Conservation (phyloP, 2,888 invertebrate species). For the Flabesymbios commensalis region DNA sequence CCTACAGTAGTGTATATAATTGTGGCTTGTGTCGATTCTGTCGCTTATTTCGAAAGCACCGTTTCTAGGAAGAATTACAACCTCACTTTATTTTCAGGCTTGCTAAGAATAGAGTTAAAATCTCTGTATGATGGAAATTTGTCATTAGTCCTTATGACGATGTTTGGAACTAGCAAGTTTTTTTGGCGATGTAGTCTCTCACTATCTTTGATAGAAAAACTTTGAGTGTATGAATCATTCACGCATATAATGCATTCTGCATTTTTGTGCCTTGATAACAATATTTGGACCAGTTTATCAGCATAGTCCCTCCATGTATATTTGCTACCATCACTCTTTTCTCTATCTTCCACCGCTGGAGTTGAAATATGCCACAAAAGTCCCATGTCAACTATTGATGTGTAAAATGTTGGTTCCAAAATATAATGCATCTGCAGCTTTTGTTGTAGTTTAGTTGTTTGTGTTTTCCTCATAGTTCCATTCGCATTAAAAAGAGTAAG, state of each 20-base stretch:
- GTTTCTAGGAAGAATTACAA: background rate
- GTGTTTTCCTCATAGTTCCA: background rate
- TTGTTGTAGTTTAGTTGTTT: background rate
- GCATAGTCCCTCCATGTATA: background rate
- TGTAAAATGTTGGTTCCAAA: background rate
- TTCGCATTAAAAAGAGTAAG: background rate
- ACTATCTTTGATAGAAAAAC: background rate
- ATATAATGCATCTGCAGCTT: background rate
- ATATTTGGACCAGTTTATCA: background rate
- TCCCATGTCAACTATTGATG: background rate
- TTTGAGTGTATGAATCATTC: background rate
- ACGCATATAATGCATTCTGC: background rate
- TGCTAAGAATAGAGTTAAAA: background rate
- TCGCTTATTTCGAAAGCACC: no score
- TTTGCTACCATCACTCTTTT: background rate
- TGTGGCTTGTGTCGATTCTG: no score
- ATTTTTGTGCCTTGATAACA: background rate
- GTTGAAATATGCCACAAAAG: background rate
- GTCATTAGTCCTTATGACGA: background rate
- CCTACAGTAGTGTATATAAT: no score
- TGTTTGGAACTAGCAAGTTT: background rate
- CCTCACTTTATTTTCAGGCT: background rate
- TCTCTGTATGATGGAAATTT: background rate
- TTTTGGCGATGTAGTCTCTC: background rate
- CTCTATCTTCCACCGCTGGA: background rate